phyloP scores from a whole-genome alignment of 2,888 invertebrate genomes.

The Julus scanicus region DNA sequence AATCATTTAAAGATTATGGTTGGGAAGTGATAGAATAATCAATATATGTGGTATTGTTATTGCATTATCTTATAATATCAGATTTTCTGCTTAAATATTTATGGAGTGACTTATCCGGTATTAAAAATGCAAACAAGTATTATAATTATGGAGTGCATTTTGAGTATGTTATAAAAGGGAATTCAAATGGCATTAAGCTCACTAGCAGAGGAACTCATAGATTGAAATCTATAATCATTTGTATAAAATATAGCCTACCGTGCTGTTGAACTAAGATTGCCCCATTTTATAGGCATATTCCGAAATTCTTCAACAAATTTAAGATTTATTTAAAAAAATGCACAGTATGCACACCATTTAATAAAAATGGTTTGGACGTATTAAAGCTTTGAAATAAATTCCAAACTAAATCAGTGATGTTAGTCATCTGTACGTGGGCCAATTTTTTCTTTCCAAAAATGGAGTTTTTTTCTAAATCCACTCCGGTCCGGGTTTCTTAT shows the following conservation, averaged over 20 bases:
- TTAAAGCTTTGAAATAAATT: not conserved
- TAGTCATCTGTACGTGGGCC: not conserved
- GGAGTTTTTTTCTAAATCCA: not conserved
- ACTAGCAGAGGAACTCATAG: no score
- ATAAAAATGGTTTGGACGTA: not conserved
- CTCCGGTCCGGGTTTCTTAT: not conserved
- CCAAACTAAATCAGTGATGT: not conserved
- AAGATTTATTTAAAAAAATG: not conserved
- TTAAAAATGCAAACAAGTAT: not conserved
- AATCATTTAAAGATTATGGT: not conserved
- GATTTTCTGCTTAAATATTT: not conserved
- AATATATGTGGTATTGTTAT: not conserved
- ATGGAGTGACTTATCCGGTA: not conserved
- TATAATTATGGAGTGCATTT: not conserved
- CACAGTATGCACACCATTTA: no score
- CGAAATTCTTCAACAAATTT: not conserved
- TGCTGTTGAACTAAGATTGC: no score
- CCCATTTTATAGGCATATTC: no score
- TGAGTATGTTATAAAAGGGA: not conserved
- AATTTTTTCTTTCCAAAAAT: not conserved
- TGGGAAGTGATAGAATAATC: not conserved
- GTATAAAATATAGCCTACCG: no score
- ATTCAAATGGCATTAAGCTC: no score
- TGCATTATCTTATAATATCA: not conserved
- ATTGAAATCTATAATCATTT: no score